These are phyloP conservation scores for Sapayoa aenigma DNA, from an alignment of 2,113 vertebrate genomes.

Conservation along the genomic window DNA sequence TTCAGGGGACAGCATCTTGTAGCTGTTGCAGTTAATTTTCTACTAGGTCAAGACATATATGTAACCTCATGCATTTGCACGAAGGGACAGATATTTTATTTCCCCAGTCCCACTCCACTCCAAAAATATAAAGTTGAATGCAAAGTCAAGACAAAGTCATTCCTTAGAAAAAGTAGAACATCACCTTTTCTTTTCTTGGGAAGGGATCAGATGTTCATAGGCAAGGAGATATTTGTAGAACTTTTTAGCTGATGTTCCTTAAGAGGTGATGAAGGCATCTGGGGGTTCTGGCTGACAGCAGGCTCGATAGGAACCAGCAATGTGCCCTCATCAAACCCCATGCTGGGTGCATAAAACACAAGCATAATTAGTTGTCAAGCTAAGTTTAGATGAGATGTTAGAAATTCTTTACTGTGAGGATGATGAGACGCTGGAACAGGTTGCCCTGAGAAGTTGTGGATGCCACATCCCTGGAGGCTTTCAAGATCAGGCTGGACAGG, in stretches of 20 bases:
- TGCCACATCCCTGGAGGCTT: background rate
- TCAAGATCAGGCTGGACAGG: background rate
- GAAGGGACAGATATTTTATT: background rate
- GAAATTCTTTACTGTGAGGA: background rate
- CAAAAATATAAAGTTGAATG: background rate
- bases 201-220: background rate
- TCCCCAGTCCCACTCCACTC: too few species aligned
- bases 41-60: background rate
- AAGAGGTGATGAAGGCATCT: background rate
- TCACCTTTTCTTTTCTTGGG: background rate
- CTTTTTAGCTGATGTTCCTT: background rate
- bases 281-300: background rate
- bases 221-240: background rate
- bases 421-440: background rate
- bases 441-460: background rate
- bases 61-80: background rate
- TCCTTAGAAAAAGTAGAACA: background rate
- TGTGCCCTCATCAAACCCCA: background rate
- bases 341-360: background rate
- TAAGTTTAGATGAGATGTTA: background rate
- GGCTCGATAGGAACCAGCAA: background rate
- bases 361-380: background rate
- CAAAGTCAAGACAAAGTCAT: background rate
- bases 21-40: background rate
- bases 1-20: background rate